Evolutionary conservation across 2,113 vertebrate species (phyloP).

Genomic region (Amblyopsis rosae): DNA sequence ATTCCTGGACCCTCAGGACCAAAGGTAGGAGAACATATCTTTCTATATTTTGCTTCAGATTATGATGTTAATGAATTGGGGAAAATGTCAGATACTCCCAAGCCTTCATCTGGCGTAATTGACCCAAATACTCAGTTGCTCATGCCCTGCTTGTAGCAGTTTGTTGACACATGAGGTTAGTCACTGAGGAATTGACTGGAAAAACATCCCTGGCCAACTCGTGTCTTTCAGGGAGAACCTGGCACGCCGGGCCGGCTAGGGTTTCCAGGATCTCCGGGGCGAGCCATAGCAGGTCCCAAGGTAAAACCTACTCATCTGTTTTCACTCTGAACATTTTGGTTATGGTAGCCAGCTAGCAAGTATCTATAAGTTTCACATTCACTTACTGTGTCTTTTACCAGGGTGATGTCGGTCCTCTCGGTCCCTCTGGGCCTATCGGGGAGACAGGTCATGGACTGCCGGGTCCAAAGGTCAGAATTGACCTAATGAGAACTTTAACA

Average conservation of each 20-base stretch:
- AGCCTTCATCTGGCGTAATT: too few species aligned
- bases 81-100: too few species aligned
- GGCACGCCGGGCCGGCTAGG: slow-evolving; percentile 82
- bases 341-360: not conserved
- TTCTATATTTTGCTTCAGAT: too few species aligned
- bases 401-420: slow-evolving; percentile 84
- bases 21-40: slow-evolving; percentile 73
- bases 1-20: slow-evolving; percentile 82
- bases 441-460: slow-evolving; percentile 87
- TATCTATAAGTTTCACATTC: not conserved
- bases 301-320: slow-evolving; percentile 61
- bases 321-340: not conserved
- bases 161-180: too few species aligned
- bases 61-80: too few species aligned
- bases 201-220: not conserved
- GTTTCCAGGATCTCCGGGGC: slow-evolving; percentile 83
- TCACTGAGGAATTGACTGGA: too few species aligned
- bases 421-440: slow-evolving; percentile 81
- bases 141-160: too few species aligned
- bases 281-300: slow-evolving; percentile 85
- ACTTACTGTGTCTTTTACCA: slow-evolving; percentile 47
- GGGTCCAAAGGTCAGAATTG: slow-evolving; percentile 83
- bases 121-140: too few species aligned
- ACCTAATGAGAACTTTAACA: not conserved
- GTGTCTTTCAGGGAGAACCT: slow-evolving; percentile 83